These are phyloP conservation scores for Sinosuthora webbiana DNA, from an alignment of 2,113 vertebrate species.

Conservation along the genomic window DNA sequence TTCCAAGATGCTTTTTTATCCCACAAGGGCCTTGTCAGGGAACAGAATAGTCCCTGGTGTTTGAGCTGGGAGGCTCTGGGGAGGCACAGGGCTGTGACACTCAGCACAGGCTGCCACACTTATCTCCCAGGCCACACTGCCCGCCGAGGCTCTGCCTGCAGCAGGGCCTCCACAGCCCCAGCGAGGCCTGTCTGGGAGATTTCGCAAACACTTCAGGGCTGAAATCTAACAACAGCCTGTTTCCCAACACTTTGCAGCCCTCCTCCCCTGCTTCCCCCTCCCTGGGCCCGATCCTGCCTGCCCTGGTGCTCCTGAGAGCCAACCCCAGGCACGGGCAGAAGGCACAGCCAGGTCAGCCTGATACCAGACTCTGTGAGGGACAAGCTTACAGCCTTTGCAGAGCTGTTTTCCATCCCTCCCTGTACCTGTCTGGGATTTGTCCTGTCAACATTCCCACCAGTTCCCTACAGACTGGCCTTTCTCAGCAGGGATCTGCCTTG, in stretches of 20 bases:
- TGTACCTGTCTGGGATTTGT: slow-evolving; percentile 23
- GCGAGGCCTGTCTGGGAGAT: slow-evolving; percentile 50
- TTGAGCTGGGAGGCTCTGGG: background rate
- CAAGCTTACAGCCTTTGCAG: background rate
- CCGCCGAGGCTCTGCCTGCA: background rate
- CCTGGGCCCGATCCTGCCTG: background rate
- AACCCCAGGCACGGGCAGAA: background rate
- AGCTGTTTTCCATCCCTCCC: background rate
- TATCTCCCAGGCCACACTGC: background rate
- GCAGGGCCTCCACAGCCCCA: background rate
- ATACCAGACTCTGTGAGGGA: background rate
- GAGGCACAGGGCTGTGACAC: background rate
- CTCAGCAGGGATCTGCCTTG: background rate
- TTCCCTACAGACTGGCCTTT: slow-evolving; percentile 4
- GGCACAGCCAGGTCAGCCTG: background rate
- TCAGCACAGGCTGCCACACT: background rate
- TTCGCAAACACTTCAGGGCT: slow-evolving; percentile 53
- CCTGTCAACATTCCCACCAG: slow-evolving; percentile 4
- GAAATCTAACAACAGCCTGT: slow-evolving; percentile 59
- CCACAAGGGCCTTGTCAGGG: background rate
- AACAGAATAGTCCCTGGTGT: background rate
- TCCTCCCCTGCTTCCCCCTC: background rate
- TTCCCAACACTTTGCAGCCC: slow-evolving; percentile 52
- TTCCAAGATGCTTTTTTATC: slow-evolving; percentile 8
- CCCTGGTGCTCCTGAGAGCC: background rate